Percentiles rank a stretch among this genome's conserved stretches.
Conservation (phyloP, 2,888 invertebrate genomes). For the Agrilus cyanescens region DNA sequence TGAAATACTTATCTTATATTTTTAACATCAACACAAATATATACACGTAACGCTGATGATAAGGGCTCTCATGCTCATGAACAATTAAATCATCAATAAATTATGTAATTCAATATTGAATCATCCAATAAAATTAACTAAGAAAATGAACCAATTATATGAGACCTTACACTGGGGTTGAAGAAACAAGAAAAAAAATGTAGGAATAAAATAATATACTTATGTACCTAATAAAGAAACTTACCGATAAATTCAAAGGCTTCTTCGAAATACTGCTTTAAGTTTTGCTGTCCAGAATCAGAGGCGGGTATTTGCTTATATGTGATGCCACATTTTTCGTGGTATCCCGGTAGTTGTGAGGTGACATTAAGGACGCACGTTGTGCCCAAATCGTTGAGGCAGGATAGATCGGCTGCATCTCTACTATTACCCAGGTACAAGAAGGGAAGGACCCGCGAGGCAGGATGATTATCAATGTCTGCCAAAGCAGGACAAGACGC, state of each 20-base stretch:
- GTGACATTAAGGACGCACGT: slow-evolving; percentile 74
- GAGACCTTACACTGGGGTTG: too few relatives aligned
- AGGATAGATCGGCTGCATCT: slow-evolving; percentile 61
- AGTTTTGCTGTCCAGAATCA: slow-evolving; percentile 75
- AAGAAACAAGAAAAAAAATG: background rate
- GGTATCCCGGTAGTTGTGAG: slow-evolving; percentile 60
- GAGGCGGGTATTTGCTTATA: slow-evolving; percentile 73
- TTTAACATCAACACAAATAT: too few relatives aligned
- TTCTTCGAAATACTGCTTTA: slow-evolving; percentile 79
- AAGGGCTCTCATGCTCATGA: too few relatives aligned
- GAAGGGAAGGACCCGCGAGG: slow-evolving; percentile 68
- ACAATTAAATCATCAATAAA: too few relatives aligned
- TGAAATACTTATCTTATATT: too few relatives aligned
- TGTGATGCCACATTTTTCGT: slow-evolving; percentile 51
- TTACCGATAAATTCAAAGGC: slow-evolving; percentile 78
- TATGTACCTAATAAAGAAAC: slow-evolving; percentile 26
- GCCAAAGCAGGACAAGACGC: slow-evolving; percentile 42
- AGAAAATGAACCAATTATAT: too few relatives aligned
- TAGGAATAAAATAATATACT: background rate
- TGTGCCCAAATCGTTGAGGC: slow-evolving; percentile 53
- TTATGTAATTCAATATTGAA: too few relatives aligned
- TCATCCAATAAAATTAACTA: too few relatives aligned
- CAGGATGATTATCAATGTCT: slow-evolving; percentile 63
- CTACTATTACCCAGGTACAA: slow-evolving; percentile 72
- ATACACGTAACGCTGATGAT: too few relatives aligned